Conservation (phyloP, 1,140 invertebrate species). For the Portunus trituberculatus region DNA sequence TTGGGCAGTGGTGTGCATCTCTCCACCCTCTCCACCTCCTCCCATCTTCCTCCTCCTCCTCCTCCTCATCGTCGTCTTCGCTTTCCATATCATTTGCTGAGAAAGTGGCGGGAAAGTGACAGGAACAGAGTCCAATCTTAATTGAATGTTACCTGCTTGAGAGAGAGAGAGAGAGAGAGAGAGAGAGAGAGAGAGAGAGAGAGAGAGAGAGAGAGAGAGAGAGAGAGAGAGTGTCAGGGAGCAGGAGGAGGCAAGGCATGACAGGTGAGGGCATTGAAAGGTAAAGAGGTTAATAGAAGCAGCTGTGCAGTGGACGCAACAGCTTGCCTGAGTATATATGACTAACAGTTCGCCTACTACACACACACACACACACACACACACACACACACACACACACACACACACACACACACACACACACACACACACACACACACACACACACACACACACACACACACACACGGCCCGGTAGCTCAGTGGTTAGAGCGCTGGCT, state of each 20-base stretch:
- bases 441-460: no score
- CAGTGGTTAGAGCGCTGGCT: no score
- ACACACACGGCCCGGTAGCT: no score
- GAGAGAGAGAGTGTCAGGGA: no score
- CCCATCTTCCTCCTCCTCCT: neutral
- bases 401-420: no score
- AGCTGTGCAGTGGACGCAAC: neutral
- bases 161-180: slow-evolving; percentile 21
- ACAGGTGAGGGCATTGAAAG: no score
- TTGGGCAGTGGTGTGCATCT: neutral
- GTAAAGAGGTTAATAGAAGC: neutral
- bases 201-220: neutral
- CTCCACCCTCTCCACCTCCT: neutral
- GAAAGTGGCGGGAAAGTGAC: neutral
- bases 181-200: slow-evolving; percentile 20
- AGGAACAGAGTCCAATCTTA: neutral
- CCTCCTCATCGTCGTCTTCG: neutral
- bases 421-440: no score
- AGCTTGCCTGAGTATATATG: neutral
- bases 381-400: no score
- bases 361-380: neutral
- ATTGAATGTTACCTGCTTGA: neutral
- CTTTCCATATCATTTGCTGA: slow-evolving; percentile 77
- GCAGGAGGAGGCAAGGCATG: no score
- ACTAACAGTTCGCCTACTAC: neutral